These are phyloP conservation scores for Drosophila micromelanica DNA, from an alignment of 1,140 invertebrate genomes.

Conservation along the genomic window DNA sequence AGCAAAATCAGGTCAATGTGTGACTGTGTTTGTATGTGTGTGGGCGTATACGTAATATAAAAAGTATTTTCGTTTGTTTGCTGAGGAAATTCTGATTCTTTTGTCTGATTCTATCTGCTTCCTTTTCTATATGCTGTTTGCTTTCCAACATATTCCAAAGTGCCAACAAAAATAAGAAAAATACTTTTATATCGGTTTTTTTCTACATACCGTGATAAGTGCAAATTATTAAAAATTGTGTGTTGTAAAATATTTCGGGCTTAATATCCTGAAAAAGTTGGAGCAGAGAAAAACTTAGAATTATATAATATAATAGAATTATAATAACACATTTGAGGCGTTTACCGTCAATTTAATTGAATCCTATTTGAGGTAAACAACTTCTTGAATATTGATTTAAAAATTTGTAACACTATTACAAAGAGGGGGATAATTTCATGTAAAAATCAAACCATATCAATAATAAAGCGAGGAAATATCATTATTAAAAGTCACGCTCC, in stretches of 20 bases:
- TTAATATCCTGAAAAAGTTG: neutral
- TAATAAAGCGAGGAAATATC: neutral
- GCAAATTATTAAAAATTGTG: slow-evolving; percentile 8
- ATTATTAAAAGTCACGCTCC: slow-evolving; percentile 13
- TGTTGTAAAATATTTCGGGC: neutral
- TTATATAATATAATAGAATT: no score
- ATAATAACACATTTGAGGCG: no score
- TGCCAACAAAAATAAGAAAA: no score
- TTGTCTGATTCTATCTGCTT: slow-evolving; percentile 45
- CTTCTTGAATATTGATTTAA: no score
- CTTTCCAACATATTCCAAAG: no score
- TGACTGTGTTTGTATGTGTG: neutral
- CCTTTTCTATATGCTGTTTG: slow-evolving; percentile 4
- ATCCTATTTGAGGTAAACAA: no score
- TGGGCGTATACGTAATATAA: slow-evolving; percentile 74
- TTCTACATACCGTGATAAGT: no score
- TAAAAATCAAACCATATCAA: neutral
- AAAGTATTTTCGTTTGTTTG: slow-evolving; percentile 71
- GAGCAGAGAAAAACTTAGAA: no score
- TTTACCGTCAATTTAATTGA: no score
- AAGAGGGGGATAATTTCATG: no score
- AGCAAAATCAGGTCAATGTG: slow-evolving; percentile 73
- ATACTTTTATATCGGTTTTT: no score
- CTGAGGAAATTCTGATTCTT: slow-evolving; percentile 38
- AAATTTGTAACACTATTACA: no score